Evolutionary conservation across 30 jellyfish, hydroid and myxozoan genomes (phyloP), one percentile per base, ranked within the genome.

Genomic region (Pelagia noctiluca): DNA sequence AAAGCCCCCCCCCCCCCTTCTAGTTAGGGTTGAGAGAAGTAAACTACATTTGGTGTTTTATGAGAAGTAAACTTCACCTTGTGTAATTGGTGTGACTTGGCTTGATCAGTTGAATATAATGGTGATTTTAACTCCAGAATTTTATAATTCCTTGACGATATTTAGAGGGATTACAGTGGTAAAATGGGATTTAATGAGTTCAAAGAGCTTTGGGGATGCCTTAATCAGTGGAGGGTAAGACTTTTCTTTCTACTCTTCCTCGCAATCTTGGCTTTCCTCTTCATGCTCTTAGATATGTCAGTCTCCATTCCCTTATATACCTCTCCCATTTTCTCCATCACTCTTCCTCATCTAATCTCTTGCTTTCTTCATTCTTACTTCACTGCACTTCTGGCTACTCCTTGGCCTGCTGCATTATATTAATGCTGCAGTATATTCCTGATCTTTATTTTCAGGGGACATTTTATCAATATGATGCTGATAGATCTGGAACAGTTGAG

Each of bases 141-240:
- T 5, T 22, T 60, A 60, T 60, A 10, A 22, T n/a, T 8, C 84
- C 12, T 31, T 71, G 76, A 71, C 50, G 3, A 26, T 24, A 47
- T 4, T 12, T 29, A 88, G 97, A 85, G 99, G 75, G 99, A 95
- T 57, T 89, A 78, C 77, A 89, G 98, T 75, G 99, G 99, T 21
- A 95, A 88, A 52, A 95, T 95, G 99, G 99, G 99, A n/a, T 95
- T 95, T 79, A 84, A 71, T 50, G 99, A 95, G 67, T 95, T 95
- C 97, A 95, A 85, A 74, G 99, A 95, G 73, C 90, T 95, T 21
- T 95, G 99, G 99, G 81, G 85, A 22, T 82, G 91, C 37, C 90
- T 95, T 8, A 95, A 95, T 50, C 99, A 95, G 50, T 95, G 99
- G 99, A 89, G 70, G 97, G 99, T 95, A 28, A 35, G 89, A n/a